Base-by-base conservation (phyloP, 2,113 vertebrate species). In the Odocoileus virginianus region DNA sequence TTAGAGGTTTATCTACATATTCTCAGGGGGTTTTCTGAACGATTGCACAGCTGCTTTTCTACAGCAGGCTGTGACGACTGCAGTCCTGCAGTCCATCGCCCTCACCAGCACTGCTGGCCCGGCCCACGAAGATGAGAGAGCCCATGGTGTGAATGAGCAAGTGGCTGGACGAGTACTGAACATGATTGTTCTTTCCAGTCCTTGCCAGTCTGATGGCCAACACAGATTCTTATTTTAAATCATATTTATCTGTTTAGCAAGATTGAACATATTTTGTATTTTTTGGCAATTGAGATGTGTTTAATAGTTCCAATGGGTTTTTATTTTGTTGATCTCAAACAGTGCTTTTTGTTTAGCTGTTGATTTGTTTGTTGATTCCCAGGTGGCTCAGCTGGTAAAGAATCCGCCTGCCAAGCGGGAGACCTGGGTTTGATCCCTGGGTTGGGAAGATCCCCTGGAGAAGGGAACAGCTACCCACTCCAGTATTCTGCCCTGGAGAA, bases 291-390 rank as follows among this genome's bases (percentile, higher is more conserved):
- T 58, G 58, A 30, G 45, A 17, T 94, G 58, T 61, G 5, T 47
- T 71, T 82, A 81, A 81, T 84, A 58, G 58, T 74, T 43, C 33
- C 11, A 30, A 3, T 84, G 78, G 25, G n/a, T 28, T 92, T 93
- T 95, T 50, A 84, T 57, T 54, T 86, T 94, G 25, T 95, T 52
- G 55, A 67, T 91, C 13, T 96, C n/a, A 13, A 43, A 1, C 5
- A 55, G 13, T 47, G 27, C 45, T 76, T 87, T 94, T 27, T 52
- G n/a, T 96, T 84, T 86, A 55, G 17, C 25, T 87, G 28, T 45
- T 58, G 58, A 36, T 87, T 76, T 47, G n/a, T 25, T 82, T 76
- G 91, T 84, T 90, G 85, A 93, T 84, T 82, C 9, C 40, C 36
- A 40, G 67, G 36, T 74, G 36, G 36, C 36, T 40, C 67, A 40